Conservation (phyloP, 2,888 invertebrate species). For the Synanthedon vespiformis region DNA sequence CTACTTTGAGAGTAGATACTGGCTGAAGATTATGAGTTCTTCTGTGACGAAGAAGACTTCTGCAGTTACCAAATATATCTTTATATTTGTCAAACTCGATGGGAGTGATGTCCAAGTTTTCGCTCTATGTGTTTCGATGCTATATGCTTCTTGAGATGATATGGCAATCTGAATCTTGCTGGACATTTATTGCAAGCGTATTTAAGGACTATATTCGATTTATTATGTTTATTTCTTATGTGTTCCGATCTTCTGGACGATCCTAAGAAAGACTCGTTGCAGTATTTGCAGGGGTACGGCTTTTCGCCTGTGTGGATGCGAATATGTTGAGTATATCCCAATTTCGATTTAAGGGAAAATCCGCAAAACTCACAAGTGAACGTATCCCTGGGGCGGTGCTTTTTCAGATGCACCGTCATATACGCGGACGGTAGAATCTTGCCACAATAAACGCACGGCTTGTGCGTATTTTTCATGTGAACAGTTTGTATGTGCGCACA, state of each 20-base stretch:
- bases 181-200: constrained; percentile 40
- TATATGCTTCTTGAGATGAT: constrained; percentile 36
- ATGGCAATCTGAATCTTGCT: constrained; percentile 39
- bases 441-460: constrained; percentile 45
- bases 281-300: constrained; percentile 41
- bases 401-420: constrained; percentile 47
- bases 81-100: constrained; percentile 37
- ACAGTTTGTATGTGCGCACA: constrained; percentile 55
- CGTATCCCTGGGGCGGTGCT: constrained; percentile 19
- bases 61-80: constrained; percentile 35
- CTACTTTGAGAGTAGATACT: neutral
- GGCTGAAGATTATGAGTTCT: constrained; percentile 25
- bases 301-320: constrained; percentile 50
- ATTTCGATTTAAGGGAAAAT: constrained; percentile 30
- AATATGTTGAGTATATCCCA: constrained; percentile 47
- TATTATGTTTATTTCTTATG: constrained; percentile 32
- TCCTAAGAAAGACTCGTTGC: constrained; percentile 44
- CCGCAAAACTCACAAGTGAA: constrained; percentile 43
- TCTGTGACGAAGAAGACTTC: constrained; percentile 40
- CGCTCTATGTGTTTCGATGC: constrained; percentile 23
- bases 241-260: constrained; percentile 52
- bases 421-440: constrained; percentile 46
- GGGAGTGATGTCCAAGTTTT: constrained; percentile 11
- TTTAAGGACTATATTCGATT: constrained; percentile 21
- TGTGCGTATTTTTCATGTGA: constrained; percentile 47